Evolutionary conservation across 2,888 invertebrate genomes (phyloP), one percentile per base, ranked within the genome.

Genomic region (Saturnia japonica): DNA sequence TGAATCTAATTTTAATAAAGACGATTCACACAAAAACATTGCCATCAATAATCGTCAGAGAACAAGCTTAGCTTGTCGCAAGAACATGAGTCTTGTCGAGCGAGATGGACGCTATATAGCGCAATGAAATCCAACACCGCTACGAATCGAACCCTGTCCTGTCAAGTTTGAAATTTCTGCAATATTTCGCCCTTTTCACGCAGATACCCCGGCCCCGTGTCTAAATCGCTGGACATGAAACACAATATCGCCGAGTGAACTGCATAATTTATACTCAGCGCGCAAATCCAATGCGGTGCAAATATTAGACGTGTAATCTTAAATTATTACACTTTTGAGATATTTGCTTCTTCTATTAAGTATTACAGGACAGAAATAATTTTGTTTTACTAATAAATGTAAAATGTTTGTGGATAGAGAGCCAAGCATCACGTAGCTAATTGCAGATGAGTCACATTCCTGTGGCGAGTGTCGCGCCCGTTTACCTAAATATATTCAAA

Each of bases 101-200:
- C 78, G 77, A 82, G 81, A 80, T 81, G 83, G 82, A 76, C 83
- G 85, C 84, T 85, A 88, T 88, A 89, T 85, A 87, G 85, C 90
- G 90, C 93, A 93, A 93, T 94, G 93, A 93, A 93, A 94, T 87
- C 89, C 90, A 85, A 93, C 90, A 93, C 93, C 93, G 86, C 87
- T 90, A 90, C 93, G 90, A 93, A 93, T 93, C 91, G 93, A 92
- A 91, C 90, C 89, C 90, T 89, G 91, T 90, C 91, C 91, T 92
- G 93, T 93, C 93, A 88, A 88, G 80, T 90, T 92, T 88, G 91
- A 91, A 91, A 92, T 93, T 93, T 91, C 89, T 92, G 91, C 93
- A 91, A 94, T 94, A 93, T 93, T 93, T 93, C 88, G 93, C 91
- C 91, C 91, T 93, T 92, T 93, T 93, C 93, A 91, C 91, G 89